Conservation (phyloP, 2,888 invertebrate species). For the Lasioglossum marginatum region DNA sequence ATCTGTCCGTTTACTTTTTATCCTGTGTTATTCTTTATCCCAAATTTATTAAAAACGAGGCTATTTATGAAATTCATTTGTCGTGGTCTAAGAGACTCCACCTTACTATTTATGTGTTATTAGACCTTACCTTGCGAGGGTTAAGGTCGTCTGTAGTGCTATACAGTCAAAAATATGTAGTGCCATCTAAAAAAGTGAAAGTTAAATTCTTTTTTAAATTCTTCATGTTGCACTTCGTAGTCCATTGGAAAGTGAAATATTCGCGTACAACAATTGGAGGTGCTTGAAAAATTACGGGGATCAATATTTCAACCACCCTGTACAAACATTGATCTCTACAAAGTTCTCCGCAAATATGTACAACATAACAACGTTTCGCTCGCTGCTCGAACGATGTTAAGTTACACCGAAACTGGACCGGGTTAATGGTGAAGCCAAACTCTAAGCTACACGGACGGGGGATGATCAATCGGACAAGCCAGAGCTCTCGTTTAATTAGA, state of each 20-base stretch:
- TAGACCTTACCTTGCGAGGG: too few species aligned
- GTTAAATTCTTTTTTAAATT: neutral
- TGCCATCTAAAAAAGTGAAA: neutral
- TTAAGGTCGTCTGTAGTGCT: neutral
- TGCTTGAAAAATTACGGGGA: neutral
- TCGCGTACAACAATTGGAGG: neutral
- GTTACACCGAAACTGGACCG: neutral
- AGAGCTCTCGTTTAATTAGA: conserved; percentile 17
- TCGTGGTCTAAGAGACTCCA: too few species aligned
- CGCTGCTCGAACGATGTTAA: neutral
- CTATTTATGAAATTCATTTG: too few species aligned
- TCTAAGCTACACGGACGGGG: conserved; percentile 20
- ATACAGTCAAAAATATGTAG: neutral
- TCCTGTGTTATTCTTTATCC: too few species aligned
- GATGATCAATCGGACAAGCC: conserved; percentile 22
- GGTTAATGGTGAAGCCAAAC: conserved; percentile 22
- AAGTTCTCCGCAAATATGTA: neutral
- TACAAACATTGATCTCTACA: neutral
- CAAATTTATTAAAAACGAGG: too few species aligned
- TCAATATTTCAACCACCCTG: neutral
- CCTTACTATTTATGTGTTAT: too few species aligned
- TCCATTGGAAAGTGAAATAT: neutral
- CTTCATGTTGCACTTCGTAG: neutral
- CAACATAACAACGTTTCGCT: conserved; percentile 11
- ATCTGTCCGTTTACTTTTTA: too few species aligned